Conservation (phyloP, 2,888 invertebrate species). For the Selenia dentaria region DNA sequence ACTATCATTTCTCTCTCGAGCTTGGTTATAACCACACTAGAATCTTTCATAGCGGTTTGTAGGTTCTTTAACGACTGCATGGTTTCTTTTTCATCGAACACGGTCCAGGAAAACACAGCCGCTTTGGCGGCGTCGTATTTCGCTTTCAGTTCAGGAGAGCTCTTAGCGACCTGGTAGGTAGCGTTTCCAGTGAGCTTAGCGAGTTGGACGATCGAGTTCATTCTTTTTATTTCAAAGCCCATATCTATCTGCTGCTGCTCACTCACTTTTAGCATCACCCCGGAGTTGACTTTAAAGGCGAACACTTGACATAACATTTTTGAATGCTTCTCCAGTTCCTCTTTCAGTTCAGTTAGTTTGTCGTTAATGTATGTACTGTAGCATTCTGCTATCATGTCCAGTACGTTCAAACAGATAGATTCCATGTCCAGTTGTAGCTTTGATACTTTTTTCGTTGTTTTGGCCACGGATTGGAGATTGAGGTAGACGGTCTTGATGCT, state of each 20-base stretch:
- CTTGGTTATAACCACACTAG: constrained; percentile 39
- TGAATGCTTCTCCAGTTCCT: constrained; percentile 41
- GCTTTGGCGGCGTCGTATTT: constrained; percentile 37
- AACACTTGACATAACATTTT: constrained; percentile 47
- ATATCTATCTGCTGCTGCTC: constrained; percentile 68
- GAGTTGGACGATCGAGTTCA: constrained; percentile 57
- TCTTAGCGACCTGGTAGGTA: constrained; percentile 27
- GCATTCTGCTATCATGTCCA: constrained; percentile 53
- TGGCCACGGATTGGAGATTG: constrained; percentile 26
- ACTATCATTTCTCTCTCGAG: constrained; percentile 82
- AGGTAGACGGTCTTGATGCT: constrained; percentile 28
- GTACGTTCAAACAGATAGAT: constrained; percentile 47
- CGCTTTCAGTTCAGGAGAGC: constrained; percentile 30
- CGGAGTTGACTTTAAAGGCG: constrained; percentile 30
- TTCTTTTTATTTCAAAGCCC: constrained; percentile 57
- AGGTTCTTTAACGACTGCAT: constrained; percentile 44
- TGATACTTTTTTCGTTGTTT: constrained; percentile 41
- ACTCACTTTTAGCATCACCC: constrained; percentile 55
- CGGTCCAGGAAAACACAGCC: constrained; percentile 41
- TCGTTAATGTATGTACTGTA: constrained; percentile 39
- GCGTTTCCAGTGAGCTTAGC: constrained; percentile 43
- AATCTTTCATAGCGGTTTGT: constrained; percentile 47
- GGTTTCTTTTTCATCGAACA: constrained; percentile 48
- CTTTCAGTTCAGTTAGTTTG: constrained; percentile 30
- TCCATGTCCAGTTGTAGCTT: constrained; percentile 56